Conservation (phyloP, 1,140 invertebrate genomes). For the Metaphire vulgaris region DNA sequence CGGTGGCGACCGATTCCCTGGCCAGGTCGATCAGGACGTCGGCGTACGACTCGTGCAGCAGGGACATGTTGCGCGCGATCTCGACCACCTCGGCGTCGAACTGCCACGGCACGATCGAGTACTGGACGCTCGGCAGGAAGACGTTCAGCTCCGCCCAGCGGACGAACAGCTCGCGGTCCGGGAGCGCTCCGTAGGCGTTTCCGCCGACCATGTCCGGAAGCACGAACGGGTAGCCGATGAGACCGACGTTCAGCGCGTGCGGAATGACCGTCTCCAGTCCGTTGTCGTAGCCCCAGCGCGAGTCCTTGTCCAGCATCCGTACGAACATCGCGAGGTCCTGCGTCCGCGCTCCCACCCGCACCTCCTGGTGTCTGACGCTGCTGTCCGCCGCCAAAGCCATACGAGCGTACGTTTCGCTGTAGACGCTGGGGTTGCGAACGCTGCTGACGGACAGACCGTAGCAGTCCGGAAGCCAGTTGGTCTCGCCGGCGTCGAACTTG, state of each 20-base stretch:
- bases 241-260: constrained; percentile 71
- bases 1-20: constrained; percentile 20
- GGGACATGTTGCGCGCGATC: constrained; percentile 20
- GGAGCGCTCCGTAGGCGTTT: constrained; percentile 60
- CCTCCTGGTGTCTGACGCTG: constrained; percentile 63
- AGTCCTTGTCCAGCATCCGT: constrained; percentile 83
- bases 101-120: constrained; percentile 79
- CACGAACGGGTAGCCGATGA: constrained; percentile 76
- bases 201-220: constrained; percentile 89
- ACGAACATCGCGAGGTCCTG: constrained; percentile 69
- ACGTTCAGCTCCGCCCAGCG: constrained; percentile 78
- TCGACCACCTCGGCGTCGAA: constrained; percentile 64
- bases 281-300: constrained; percentile 70
- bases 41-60: constrained; percentile 25
- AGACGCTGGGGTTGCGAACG: constrained; percentile 34
- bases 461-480: constrained; percentile 70
- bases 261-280: constrained; percentile 78
- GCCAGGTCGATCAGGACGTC: constrained; percentile 28
- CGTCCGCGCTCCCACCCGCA: constrained; percentile 68
- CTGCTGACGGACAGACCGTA: constrained; percentile 45
- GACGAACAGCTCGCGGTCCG: constrained; percentile 73
- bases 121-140: constrained; percentile 81
- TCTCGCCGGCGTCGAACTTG: constrained; percentile 88
- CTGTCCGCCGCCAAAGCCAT: constrained; percentile 56
- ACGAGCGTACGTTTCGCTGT: constrained; percentile 37